A percentile compares a stretch with the other conserved stretches of the same genome.
Conservation (phyloP, 2,797 vertebrate genomes). For the Buceros bicornis region DNA sequence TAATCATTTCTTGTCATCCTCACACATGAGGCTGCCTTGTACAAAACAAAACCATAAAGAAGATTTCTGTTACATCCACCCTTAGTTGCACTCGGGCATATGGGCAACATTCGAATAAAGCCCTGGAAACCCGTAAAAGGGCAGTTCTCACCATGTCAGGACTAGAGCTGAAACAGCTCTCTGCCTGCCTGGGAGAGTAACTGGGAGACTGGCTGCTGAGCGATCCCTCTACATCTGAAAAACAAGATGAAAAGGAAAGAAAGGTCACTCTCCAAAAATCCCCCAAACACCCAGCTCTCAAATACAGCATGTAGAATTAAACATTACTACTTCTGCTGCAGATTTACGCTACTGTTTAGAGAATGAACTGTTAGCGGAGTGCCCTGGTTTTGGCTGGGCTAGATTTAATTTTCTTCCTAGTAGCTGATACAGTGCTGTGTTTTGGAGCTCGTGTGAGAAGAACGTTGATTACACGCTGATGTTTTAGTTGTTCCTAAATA, state of each 20-base stretch:
- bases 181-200: constrained; percentile 76
- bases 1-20: background rate
- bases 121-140: background rate
- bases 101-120: background rate
- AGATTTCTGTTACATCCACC: background rate
- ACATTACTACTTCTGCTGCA: background rate
- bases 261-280: background rate
- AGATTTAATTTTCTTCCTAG: too few relatives aligned
- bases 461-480: too few relatives aligned
- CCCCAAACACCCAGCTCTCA: background rate
- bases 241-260: background rate
- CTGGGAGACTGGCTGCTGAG: constrained; percentile 68
- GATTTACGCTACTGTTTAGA: background rate
- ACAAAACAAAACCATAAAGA: background rate
- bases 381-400: too few relatives aligned
- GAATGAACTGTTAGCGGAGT: background rate
- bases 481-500: too few relatives aligned
- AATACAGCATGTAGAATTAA: background rate
- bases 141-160: constrained; percentile 77
- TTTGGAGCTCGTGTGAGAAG: too few relatives aligned
- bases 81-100: background rate
- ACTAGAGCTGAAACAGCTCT: constrained; percentile 78
- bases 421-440: too few relatives aligned
- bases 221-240: constrained; percentile 65
- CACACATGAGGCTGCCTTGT: background rate